These are phyloP conservation scores for Rapana venosa DNA, from an alignment of 2,888 invertebrate genomes.

Conservation along the genomic window DNA sequence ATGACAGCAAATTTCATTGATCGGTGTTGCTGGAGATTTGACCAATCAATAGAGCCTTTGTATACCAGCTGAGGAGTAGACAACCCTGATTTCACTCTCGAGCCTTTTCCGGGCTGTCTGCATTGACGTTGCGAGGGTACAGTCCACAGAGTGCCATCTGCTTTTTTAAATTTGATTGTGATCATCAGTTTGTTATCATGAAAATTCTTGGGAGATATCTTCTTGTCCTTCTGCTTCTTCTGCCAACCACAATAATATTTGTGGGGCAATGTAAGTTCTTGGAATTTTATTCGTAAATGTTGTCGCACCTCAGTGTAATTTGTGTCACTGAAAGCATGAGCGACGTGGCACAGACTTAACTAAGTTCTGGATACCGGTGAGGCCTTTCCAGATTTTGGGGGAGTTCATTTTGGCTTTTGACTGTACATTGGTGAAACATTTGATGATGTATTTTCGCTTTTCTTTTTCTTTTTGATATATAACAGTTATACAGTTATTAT, in stretches of 20 bases:
- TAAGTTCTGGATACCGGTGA: background rate
- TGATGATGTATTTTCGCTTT: background rate
- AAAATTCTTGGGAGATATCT: slow-evolving; percentile 62
- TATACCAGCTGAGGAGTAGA: background rate
- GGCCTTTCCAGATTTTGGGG: background rate
- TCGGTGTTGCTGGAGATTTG: slow-evolving; percentile 22
- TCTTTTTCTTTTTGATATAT: background rate
- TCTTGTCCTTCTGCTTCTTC: slow-evolving; percentile 66
- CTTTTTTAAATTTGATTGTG: background rate
- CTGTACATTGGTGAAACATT: no score
- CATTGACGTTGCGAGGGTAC: slow-evolving; percentile 10
- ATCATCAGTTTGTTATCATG: background rate
- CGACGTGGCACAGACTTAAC: background rate
- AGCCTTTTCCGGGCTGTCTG: slow-evolving; percentile 11
- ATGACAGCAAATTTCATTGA: slow-evolving; percentile 28
- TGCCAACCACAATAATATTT: slow-evolving; percentile 69
- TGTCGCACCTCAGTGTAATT: background rate
- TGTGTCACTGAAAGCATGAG: background rate
- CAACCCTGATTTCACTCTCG: background rate
- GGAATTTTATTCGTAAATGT: background rate
- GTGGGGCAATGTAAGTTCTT: slow-evolving; percentile 66
- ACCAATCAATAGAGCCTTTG: slow-evolving; percentile 27
- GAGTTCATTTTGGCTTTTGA: background rate
- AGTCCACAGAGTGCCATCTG: background rate
- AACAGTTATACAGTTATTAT: background rate